These are phyloP conservation scores for Gymnocypris eckloni DNA, from an alignment of 2,797 vertebrate species.

Conservation along the genomic window DNA sequence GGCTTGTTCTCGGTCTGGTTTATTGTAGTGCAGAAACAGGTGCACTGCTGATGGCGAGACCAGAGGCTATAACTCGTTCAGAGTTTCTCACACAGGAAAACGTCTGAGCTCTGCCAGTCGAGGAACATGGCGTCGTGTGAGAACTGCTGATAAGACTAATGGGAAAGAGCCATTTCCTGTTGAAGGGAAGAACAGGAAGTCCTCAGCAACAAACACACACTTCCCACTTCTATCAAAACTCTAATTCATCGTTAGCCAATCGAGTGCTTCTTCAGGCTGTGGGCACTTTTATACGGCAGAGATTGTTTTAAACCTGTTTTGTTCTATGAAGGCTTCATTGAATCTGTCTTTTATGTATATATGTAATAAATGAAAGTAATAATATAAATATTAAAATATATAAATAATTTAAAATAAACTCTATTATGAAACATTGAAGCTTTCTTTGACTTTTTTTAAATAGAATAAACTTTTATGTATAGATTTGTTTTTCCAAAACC, in stretches of 20 bases:
- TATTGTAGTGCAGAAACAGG: not conserved
- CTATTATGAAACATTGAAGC: no score
- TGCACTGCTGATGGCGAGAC: not conserved
- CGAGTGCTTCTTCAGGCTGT: not conserved
- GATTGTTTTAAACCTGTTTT: not conserved
- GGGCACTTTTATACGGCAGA: not conserved
- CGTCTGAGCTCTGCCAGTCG: not conserved
- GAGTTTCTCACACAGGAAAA: not conserved
- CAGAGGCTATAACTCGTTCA: not conserved
- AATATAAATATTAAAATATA: no score
- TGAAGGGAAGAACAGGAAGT: conserved; percentile 51
- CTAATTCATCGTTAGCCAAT: not conserved
- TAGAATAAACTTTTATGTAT: no score
- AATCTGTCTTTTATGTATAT: not conserved
- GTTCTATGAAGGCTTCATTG: no score
- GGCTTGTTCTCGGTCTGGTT: not conserved
- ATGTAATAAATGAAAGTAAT: no score
- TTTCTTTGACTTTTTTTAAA: no score
- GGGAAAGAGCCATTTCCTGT: conserved; percentile 47
- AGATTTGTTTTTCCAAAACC: no score
- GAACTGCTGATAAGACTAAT: conserved; percentile 60
- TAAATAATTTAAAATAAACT: no score
- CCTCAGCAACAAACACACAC: not conserved
- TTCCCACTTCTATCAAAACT: not conserved
- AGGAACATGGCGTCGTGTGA: conserved; percentile 37